phyloP scores from a whole-genome alignment of 2,888 invertebrate species.

The Tenthredo scrophulariae region DNA sequence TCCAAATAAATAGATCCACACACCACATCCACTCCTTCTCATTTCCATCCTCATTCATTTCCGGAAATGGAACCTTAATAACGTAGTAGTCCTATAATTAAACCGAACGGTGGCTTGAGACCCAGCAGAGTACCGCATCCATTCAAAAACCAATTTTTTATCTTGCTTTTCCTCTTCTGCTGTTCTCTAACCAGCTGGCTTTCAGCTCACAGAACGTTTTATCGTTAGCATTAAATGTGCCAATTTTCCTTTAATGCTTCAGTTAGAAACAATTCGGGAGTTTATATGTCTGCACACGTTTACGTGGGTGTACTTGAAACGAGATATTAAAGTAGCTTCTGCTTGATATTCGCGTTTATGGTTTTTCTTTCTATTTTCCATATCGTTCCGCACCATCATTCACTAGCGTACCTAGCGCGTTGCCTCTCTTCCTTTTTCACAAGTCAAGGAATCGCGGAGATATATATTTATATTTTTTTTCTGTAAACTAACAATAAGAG shows the following conservation, averaged over 20 bases:
- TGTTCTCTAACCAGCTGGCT: not conserved
- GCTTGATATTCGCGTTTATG: not conserved
- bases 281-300: not conserved
- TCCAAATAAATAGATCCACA: not conserved
- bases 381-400: not conserved
- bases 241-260: not conserved
- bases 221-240: conserved; percentile 7
- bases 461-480: no score
- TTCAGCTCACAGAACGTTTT: not conserved
- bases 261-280: not conserved
- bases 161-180: not conserved
- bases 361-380: not conserved
- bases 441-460: not conserved
- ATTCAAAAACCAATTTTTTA: not conserved
- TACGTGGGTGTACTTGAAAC: not conserved
- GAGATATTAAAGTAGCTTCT: not conserved
- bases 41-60: not conserved
- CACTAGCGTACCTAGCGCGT: conserved; percentile 11
- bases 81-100: not conserved
- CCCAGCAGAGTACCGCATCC: not conserved
- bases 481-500: not conserved
- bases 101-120: not conserved
- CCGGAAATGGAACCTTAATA: conserved; percentile 12
- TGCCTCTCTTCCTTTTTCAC: not conserved
- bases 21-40: not conserved